A percentile compares a stretch with the other conserved stretches of the same genome.
These are phyloP conservation scores for Holocentrus rufus DNA, from an alignment of 2,797 vertebrate genomes.

Conservation along the genomic window DNA sequence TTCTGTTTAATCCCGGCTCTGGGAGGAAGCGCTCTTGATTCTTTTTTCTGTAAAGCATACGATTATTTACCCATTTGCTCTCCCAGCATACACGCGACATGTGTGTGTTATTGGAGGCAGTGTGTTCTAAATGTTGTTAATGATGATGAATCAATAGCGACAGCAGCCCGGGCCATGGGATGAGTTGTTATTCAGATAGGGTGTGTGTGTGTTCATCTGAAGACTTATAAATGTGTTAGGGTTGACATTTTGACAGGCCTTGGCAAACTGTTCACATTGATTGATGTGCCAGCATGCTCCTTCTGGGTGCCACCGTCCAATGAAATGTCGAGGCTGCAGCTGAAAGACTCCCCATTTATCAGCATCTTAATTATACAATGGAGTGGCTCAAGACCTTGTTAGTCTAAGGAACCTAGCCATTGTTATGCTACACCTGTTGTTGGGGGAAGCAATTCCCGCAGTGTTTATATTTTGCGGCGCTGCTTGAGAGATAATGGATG, in stretches of 20 bases:
- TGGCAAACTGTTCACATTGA: slow-evolving; percentile 81
- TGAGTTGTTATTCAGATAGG: slow-evolving; percentile 78
- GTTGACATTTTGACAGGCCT: slow-evolving; percentile 81
- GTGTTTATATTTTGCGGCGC: slow-evolving; percentile 68
- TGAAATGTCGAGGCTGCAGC: slow-evolving; percentile 65
- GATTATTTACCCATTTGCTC: slow-evolving; percentile 45
- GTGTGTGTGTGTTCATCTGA: slow-evolving; percentile 74
- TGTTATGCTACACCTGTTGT: slow-evolving; percentile 74
- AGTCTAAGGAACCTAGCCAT: slow-evolving; percentile 64
- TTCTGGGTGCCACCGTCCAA: slow-evolving; percentile 60
- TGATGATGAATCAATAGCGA: slow-evolving; percentile 80
- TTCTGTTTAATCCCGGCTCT: slow-evolving; percentile 59
- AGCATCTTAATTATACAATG: slow-evolving; percentile 76
- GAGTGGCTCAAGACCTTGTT: slow-evolving; percentile 76
- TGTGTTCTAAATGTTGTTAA: slow-evolving; percentile 74
- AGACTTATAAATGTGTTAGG: slow-evolving; percentile 78
- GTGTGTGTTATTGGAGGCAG: slow-evolving; percentile 60
- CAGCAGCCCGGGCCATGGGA: slow-evolving; percentile 68
- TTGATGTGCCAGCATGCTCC: slow-evolving; percentile 75
- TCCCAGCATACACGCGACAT: slow-evolving; percentile 56
- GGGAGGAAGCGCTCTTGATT: slow-evolving; percentile 53
- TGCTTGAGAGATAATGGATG: slow-evolving; percentile 74
- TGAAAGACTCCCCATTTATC: slow-evolving; percentile 76
- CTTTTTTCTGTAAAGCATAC: slow-evolving; percentile 44
- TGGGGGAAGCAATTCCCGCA: slow-evolving; percentile 62